Evolutionary conservation across 2,113 vertebrate genomes (phyloP).

Genomic region (Rhinolophus ferrumequinum): DNA sequence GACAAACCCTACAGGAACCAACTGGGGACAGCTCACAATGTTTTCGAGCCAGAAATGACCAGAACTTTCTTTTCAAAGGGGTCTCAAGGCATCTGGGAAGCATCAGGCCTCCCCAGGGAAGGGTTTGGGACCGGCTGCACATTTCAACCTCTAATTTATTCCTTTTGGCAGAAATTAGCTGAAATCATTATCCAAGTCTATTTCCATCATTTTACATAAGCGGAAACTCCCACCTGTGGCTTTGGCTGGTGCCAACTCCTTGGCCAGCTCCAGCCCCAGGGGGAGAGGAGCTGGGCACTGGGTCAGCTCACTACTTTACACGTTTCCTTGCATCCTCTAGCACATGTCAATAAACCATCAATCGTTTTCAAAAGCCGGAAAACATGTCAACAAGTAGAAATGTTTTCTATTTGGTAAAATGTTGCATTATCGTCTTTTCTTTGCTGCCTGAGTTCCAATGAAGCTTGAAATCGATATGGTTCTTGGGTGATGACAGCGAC

Average conservation of each 20-base stretch:
- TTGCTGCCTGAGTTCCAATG: background rate
- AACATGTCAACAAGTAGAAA: background rate
- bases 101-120: background rate
- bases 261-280: background rate
- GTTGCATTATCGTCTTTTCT: background rate
- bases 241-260: background rate
- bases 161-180: slow-evolving; percentile 56
- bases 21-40: background rate
- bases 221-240: background rate
- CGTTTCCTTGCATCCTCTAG: background rate
- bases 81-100: slow-evolving; percentile 26
- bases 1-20: background rate
- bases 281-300: accelerated
- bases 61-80: slow-evolving; percentile 34
- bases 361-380: background rate
- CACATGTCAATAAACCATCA: background rate
- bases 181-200: background rate
- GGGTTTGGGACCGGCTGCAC: background rate
- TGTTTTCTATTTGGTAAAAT: slow-evolving; percentile 16
- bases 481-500: background rate
- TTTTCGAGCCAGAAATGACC: slow-evolving; percentile 2
- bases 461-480: slow-evolving; percentile 42
- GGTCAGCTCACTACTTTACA: background rate
- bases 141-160: slow-evolving; percentile 43
- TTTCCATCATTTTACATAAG: background rate